Conservation (phyloP, 2,113 vertebrate genomes). For the Pangasianodon gigas region DNA sequence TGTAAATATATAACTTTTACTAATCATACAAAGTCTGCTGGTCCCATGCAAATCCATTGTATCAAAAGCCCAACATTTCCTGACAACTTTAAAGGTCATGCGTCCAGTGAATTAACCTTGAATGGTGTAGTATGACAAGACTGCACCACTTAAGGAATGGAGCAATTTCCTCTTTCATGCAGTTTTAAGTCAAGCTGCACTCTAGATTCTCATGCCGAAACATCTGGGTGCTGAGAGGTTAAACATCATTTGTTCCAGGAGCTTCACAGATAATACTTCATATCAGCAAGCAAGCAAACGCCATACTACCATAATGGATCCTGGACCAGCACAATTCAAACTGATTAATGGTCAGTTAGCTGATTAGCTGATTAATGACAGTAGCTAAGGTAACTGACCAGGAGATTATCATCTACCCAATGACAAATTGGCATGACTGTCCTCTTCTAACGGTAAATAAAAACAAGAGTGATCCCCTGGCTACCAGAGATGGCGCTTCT, state of each 20-base stretch:
- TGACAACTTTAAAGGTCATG: conserved; percentile 64
- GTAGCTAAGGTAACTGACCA: background rate
- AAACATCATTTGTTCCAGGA: conserved; percentile 1
- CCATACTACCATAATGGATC: background rate
- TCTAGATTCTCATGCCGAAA: conserved; percentile 47
- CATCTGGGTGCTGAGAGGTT: conserved; percentile 25
- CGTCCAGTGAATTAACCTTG: conserved; percentile 56
- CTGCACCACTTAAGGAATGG: conserved; percentile 47
- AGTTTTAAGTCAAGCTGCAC: conserved; percentile 61
- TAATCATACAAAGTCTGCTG: conserved; percentile 73
- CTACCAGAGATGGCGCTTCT: conserved; percentile 5
- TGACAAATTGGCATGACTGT: background rate
- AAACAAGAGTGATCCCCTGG: background rate
- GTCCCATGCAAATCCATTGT: conserved; percentile 74
- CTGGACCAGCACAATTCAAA: background rate
- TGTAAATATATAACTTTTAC: conserved; percentile 75
- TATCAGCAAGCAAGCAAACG: background rate
- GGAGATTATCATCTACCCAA: background rate
- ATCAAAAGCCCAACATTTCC: conserved; percentile 66
- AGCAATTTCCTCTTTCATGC: conserved; percentile 65
- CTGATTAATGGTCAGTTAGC: background rate
- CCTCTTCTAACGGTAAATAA: background rate
- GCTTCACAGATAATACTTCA: background rate
- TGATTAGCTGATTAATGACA: background rate
- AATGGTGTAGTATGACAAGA: conserved; percentile 52